These are phyloP conservation scores for Brachionus paranguensis DNA, from an alignment of 1,140 invertebrate species.

Conservation along the genomic window DNA sequence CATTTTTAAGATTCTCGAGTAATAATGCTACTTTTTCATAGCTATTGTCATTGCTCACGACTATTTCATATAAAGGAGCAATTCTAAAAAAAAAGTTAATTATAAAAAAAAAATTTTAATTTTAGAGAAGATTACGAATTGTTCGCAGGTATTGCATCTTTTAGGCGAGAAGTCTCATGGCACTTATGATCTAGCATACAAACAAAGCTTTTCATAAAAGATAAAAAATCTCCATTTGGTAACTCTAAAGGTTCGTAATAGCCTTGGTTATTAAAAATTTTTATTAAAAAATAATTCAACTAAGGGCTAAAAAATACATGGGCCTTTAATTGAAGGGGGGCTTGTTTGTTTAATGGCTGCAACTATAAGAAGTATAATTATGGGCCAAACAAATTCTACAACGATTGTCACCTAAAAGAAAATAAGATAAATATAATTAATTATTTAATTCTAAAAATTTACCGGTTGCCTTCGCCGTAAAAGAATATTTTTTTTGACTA, in stretches of 20 bases:
- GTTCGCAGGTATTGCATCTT: background rate
- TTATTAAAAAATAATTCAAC: background rate
- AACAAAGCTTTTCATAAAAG: constrained; percentile 40
- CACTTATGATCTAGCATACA: constrained; percentile 38
- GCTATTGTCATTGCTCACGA: constrained; percentile 31
- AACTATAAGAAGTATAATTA: constrained; percentile 22
- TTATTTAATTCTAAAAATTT: background rate
- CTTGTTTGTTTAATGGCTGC: constrained; percentile 15
- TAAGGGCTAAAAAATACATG: background rate
- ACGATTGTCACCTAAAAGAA: constrained; percentile 1
- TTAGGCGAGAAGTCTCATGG: constrained; percentile 26
- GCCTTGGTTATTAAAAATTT: background rate
- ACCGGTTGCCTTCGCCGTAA: constrained; percentile 44
- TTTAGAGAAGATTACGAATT: constrained; percentile 5
- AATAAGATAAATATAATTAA: background rate
- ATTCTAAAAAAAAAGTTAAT: background rate
- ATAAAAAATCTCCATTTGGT: constrained; percentile 38
- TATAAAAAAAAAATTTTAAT: background rate
- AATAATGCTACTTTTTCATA: background rate
- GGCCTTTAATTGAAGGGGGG: background rate
- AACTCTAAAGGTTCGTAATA: constrained; percentile 22
- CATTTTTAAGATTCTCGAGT: constrained; percentile 29
- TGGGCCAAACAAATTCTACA: constrained; percentile 29
- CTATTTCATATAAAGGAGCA: constrained; percentile 35
- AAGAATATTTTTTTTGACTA: constrained; percentile 45